Percentiles rank a stretch among this genome's conserved stretches.
phyloP scores from a whole-genome alignment of 2,888 invertebrate genomes.

The Phanerotoma sp. region DNA sequence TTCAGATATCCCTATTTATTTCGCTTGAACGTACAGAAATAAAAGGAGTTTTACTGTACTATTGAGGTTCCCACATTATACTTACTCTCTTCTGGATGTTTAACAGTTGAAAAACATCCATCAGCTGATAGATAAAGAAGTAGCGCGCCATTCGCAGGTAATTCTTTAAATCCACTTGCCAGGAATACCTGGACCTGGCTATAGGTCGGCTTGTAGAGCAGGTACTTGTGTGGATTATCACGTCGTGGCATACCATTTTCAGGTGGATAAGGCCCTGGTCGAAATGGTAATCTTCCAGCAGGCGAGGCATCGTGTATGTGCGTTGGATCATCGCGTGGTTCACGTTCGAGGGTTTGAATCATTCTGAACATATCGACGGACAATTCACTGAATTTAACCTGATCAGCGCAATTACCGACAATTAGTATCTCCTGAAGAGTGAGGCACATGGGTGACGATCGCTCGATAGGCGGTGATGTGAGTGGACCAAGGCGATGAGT shows the following conservation, averaged over 20 bases:
- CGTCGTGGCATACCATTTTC: slow-evolving; percentile 76
- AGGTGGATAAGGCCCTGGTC: slow-evolving; percentile 61
- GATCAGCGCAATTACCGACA: slow-evolving; percentile 89
- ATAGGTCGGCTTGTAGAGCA: slow-evolving; percentile 92
- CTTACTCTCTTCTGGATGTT: slow-evolving; percentile 88
- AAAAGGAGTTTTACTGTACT: too few species aligned
- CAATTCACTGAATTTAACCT: slow-evolving; percentile 94
- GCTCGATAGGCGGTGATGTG: slow-evolving; percentile 85
- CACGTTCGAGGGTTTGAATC: slow-evolving; percentile 91
- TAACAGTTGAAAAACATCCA: slow-evolving; percentile 78
- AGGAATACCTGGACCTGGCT: slow-evolving; percentile 92
- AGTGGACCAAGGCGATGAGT: slow-evolving; percentile 84
- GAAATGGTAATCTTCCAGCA: slow-evolving; percentile 66
- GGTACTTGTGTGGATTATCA: slow-evolving; percentile 95
- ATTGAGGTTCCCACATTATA: slow-evolving; percentile 28
- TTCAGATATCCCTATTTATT: too few species aligned
- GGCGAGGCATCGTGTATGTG: slow-evolving; percentile 73
- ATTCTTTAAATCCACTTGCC: slow-evolving; percentile 88
- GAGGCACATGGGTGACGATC: slow-evolving; percentile 81
- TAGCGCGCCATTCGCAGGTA: slow-evolving; percentile 87
- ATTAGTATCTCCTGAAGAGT: slow-evolving; percentile 92
- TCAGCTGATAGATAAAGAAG: slow-evolving; percentile 94
- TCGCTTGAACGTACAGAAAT: too few species aligned
- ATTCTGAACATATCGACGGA: slow-evolving; percentile 98
- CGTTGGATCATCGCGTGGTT: slow-evolving; percentile 81